A percentile compares a stretch with the other conserved stretches of the same genome.
These are phyloP conservation scores for Tetrao urogallus DNA, from an alignment of 2,113 vertebrate species.

Conservation along the genomic window DNA sequence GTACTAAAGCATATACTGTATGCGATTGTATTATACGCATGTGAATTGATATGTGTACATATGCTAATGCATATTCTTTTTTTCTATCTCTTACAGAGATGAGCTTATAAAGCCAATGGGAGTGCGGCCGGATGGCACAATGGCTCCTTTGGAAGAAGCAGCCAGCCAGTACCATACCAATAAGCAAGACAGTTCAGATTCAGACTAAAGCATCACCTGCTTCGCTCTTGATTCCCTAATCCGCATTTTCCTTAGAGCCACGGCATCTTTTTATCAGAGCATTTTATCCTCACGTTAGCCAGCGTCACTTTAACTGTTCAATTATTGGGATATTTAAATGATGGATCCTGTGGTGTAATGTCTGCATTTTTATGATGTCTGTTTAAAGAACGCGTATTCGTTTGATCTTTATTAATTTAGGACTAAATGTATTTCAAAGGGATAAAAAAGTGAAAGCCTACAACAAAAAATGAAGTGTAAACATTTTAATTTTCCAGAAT, in stretches of 20 bases:
- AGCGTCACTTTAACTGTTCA: slow-evolving; percentile 73
- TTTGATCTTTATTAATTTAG: slow-evolving; percentile 58
- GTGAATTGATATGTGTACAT: slow-evolving; percentile 46
- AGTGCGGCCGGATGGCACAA: slow-evolving; percentile 90
- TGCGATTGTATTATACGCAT: slow-evolving; percentile 35
- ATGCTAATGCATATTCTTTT: slow-evolving; percentile 69
- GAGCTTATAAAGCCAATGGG: slow-evolving; percentile 96
- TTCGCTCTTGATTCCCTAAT: slow-evolving; percentile 55
- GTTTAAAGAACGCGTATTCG: slow-evolving; percentile 48
- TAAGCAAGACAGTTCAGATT: slow-evolving; percentile 89
- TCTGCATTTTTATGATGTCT: slow-evolving; percentile 66
- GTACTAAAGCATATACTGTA: slow-evolving; percentile 9
- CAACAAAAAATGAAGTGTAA: slow-evolving; percentile 12
- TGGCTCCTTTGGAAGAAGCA: slow-evolving; percentile 92
- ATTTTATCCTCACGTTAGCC: slow-evolving; percentile 75
- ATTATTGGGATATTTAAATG: slow-evolving; percentile 65
- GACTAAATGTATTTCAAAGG: slow-evolving; percentile 9
- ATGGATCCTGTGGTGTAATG: slow-evolving; percentile 62
- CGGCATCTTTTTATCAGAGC: slow-evolving; percentile 69
- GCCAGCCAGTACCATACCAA: slow-evolving; percentile 78
- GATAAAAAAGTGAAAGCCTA: slow-evolving; percentile 29
- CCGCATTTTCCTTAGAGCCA: slow-evolving; percentile 68
- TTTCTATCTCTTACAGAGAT: slow-evolving; percentile 83
- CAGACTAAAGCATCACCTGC: slow-evolving; percentile 84
- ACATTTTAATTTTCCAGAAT: slow-evolving; percentile 16